These are phyloP conservation scores for Druon quercuslanigerum DNA, from an alignment of 1,140 invertebrate genomes.

Conservation along the genomic window DNA sequence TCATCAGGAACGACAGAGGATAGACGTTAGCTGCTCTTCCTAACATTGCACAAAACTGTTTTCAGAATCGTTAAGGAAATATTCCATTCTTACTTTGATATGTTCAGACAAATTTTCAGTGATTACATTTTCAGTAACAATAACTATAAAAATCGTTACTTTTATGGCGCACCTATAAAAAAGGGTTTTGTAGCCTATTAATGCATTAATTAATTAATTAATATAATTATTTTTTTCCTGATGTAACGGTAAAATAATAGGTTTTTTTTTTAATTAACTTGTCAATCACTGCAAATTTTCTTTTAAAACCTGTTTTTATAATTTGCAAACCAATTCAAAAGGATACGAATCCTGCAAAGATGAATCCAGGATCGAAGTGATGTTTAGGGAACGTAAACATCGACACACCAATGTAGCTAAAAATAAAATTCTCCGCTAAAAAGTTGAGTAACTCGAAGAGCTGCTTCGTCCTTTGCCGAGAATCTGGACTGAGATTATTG, in stretches of 20 bases:
- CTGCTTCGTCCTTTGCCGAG: slow-evolving; percentile 93
- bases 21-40: slow-evolving; percentile 96
- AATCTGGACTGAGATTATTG: slow-evolving; percentile 95
- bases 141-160: too few relatives aligned
- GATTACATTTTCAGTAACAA: too few relatives aligned
- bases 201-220: too few relatives aligned
- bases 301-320: slow-evolving; percentile 13
- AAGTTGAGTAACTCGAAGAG: slow-evolving; percentile 98
- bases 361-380: slow-evolving; percentile 94
- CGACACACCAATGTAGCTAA: slow-evolving; percentile 98
- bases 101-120: too few relatives aligned
- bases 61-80: slow-evolving; percentile 58
- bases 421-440: slow-evolving; percentile 98
- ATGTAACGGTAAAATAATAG: too few relatives aligned
- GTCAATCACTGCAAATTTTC: background rate
- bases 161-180: too few relatives aligned
- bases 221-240: too few relatives aligned
- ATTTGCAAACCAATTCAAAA: slow-evolving; percentile 69
- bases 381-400: slow-evolving; percentile 99
- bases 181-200: too few relatives aligned
- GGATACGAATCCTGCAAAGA: slow-evolving; percentile 95
- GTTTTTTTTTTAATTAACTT: background rate
- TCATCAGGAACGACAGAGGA: slow-evolving; percentile 94
- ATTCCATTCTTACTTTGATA: background rate
- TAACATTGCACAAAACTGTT: slow-evolving; percentile 87